Conservation (phyloP, 2,888 invertebrate genomes). For the Oligia fasciuncula region DNA sequence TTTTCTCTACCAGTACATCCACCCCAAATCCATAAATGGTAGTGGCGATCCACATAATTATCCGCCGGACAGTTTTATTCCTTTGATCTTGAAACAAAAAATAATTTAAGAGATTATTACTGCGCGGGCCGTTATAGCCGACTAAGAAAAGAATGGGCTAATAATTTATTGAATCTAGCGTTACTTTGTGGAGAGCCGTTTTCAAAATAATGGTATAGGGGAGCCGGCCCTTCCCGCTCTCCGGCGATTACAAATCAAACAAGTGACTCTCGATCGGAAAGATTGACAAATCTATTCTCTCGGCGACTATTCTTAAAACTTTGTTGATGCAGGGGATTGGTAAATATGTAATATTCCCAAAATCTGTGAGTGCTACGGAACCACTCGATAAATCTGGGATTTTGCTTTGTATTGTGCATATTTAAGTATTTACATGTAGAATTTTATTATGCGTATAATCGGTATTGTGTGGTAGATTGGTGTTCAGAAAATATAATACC, state of each 20-base stretch:
- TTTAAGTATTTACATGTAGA: slow-evolving; percentile 1
- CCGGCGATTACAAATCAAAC: slow-evolving; percentile 60
- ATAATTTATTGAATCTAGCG: slow-evolving; percentile 58
- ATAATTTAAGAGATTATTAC: slow-evolving; percentile 46
- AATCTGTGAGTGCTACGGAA: slow-evolving; percentile 16
- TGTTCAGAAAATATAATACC: neutral
- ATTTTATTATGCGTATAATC: slow-evolving; percentile 7
- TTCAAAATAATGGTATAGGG: slow-evolving; percentile 53
- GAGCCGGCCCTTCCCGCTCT: slow-evolving; percentile 16
- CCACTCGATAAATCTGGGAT: neutral
- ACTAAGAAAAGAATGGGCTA: slow-evolving; percentile 46
- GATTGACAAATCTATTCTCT: slow-evolving; percentile 50
- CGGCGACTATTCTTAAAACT: slow-evolving; percentile 22
- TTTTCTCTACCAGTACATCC: neutral
- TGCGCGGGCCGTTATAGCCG: slow-evolving; percentile 33
- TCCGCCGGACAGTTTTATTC: slow-evolving; percentile 31
- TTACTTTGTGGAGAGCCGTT: slow-evolving; percentile 52
- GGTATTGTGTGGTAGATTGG: neutral
- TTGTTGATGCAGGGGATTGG: slow-evolving; percentile 31
- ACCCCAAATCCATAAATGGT: slow-evolving; percentile 4
- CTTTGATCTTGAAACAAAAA: slow-evolving; percentile 51
- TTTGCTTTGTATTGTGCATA: neutral
- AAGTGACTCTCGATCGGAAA: slow-evolving; percentile 49
- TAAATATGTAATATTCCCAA: slow-evolving; percentile 41
- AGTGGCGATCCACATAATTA: slow-evolving; percentile 30